These are phyloP conservation scores for Mobula birostris DNA, from an alignment of 2,113 vertebrate species.

Conservation along the genomic window DNA sequence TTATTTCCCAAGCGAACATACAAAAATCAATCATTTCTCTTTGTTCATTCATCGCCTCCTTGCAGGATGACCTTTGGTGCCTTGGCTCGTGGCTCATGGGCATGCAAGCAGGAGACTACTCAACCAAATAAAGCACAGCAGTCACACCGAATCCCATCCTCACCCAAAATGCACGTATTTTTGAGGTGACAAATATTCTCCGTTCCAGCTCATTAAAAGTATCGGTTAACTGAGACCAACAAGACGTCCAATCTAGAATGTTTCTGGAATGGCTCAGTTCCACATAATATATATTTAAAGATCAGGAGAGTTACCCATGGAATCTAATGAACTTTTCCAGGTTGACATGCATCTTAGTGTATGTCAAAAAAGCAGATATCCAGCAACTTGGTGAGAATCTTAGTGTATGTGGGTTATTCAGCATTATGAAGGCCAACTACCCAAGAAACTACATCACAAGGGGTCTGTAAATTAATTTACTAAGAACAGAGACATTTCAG, in stretches of 20 bases:
- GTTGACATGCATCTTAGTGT: not conserved
- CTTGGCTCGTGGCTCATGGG: not conserved
- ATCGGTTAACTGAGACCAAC: not conserved
- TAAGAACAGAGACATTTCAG: too few species aligned
- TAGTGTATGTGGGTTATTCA: too few species aligned
- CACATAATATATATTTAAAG: not conserved
- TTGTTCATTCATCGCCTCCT: not conserved
- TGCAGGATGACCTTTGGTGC: not conserved
- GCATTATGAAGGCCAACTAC: too few species aligned
- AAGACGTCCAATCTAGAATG: not conserved
- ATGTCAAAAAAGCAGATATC: too few species aligned
- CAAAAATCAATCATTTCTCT: not conserved
- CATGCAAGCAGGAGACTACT: not conserved
- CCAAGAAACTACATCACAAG: too few species aligned
- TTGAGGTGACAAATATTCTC: not conserved
- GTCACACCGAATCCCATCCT: not conserved
- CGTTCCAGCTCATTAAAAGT: too few species aligned
- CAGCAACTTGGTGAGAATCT: too few species aligned
- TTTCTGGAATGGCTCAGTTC: not conserved
- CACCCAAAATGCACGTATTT: not conserved
- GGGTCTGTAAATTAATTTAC: too few species aligned
- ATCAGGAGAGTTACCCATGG: not conserved
- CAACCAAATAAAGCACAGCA: not conserved
- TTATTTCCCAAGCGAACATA: not conserved
- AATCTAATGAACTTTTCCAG: conserved; percentile 22